Evolutionary conservation across 2,888 invertebrate species (phyloP).

Genomic region (Orthosia incerta): DNA sequence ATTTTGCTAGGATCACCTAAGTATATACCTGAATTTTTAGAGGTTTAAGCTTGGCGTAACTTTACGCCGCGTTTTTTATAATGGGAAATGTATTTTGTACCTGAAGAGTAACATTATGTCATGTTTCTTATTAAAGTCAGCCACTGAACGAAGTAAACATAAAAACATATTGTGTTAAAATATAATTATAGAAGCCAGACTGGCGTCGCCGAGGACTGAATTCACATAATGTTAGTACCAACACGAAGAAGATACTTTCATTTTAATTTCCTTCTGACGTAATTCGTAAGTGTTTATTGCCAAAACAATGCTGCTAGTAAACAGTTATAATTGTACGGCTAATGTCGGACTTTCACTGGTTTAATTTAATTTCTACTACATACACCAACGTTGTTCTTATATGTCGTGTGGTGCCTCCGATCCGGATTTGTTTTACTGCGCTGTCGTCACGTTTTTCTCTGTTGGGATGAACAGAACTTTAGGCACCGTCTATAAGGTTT

Average conservation of each 20-base stretch:
- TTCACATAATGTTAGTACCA: background rate
- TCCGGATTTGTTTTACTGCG: constrained; percentile 10
- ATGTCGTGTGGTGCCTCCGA: background rate
- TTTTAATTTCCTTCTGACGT: constrained; percentile 36
- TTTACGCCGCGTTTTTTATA: too few species aligned
- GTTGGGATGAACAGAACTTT: background rate
- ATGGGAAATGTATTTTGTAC: too few species aligned
- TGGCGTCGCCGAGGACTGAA: background rate
- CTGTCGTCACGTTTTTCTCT: background rate
- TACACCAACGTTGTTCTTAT: constrained; percentile 8
- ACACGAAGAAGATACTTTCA: constrained; percentile 41
- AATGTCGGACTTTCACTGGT: constrained; percentile 57
- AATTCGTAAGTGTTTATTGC: constrained; percentile 35
- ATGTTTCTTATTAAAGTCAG: too few species aligned
- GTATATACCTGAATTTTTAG: too few species aligned
- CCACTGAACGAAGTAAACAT: too few species aligned
- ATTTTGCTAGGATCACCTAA: too few species aligned
- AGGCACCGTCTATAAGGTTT: background rate
- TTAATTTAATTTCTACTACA: constrained; percentile 24
- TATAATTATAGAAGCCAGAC: background rate
- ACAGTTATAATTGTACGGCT: constrained; percentile 47
- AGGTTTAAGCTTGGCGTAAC: too few species aligned
- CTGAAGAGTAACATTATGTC: too few species aligned
- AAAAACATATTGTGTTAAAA: too few species aligned
- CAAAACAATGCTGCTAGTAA: constrained; percentile 54